Base-by-base conservation (phyloP, 1,140 invertebrate genomes). In the Eubasilissa regina region DNA sequence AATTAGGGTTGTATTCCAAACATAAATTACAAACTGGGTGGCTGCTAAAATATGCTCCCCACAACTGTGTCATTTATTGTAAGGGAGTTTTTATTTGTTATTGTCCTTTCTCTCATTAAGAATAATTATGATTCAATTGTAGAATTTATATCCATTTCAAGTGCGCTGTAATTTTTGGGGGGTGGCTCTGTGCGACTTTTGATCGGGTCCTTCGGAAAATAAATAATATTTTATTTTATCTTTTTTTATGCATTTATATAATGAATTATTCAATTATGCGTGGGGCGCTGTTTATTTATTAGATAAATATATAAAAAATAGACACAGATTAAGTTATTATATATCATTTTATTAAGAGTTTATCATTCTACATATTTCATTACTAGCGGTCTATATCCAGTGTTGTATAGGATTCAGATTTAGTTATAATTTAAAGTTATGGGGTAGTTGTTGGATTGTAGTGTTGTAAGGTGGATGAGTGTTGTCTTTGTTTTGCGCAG, bases 61-160 rank as follows among this genome's bases (percentile, higher is more conserved):
- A 25, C 56, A 81, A 81, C 58, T 74, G 76, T 53, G 62, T 75
- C 80, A 68, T 70, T 75, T 17, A 60, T 25, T 58, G 51, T 60
- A 47, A 21, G 66, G 45, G 68, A 64, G 53, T 68, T 45, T 43
- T 51, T 21, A 70, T 70, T 21, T 53, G 43, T 62, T 75, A 66
- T 66, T 73, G 72, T 76, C 47, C 51, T 56, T 25, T 17, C 25
- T 44, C 81, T 82, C 81, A 82, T 82, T 82, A 79, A 82, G 78
- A 55, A 78, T 82, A 82, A 82, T 82, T 82, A 82, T 70, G 77
- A 82, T 77, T 79, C 81, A 79, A 82, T 82, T 82, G 81, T 79
- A 72, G 25, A 79, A 75, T 68, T 73, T 55, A 58, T 53, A 81
- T 75, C 76, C 53, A 70, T 78, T 78, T 78, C 35, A 12, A 75